Evolutionary conservation across 2,113 vertebrate species (phyloP).

Genomic region (Thamnaconus septentrionalis): DNA sequence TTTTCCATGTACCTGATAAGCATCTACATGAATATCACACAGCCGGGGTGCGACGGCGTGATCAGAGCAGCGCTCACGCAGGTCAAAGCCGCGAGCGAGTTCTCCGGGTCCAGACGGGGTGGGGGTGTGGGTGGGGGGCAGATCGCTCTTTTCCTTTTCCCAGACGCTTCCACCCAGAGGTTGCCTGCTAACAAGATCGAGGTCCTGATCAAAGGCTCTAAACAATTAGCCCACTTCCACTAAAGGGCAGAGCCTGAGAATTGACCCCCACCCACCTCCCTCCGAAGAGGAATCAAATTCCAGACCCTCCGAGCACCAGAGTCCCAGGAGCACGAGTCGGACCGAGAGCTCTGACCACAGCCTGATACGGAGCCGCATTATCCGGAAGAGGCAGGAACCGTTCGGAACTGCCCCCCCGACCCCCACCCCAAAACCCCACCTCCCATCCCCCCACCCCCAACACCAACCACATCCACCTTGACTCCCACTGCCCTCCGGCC

Average conservation of each 20-base stretch:
- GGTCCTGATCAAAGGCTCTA: slow-evolving; percentile 74
- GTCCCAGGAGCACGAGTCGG: slow-evolving; percentile 55
- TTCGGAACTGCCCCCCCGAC: slow-evolving; percentile 63
- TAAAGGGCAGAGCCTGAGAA: slow-evolving; percentile 58
- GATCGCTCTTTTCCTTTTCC: slow-evolving; percentile 51
- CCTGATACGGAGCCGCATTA: slow-evolving; percentile 49
- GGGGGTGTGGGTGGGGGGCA: slow-evolving; percentile 15
- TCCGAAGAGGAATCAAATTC: slow-evolving; percentile 64
- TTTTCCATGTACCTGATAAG: slow-evolving; percentile 63
- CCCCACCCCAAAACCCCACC: slow-evolving; percentile 68
- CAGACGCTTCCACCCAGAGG: slow-evolving; percentile 66
- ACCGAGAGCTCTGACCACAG: slow-evolving; percentile 63
- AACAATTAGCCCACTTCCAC: slow-evolving; percentile 75
- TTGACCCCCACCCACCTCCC: slow-evolving; percentile 17
- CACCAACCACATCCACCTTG: slow-evolving; percentile 7
- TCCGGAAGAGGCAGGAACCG: slow-evolving; percentile 64
- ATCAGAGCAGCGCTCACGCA: slow-evolving; percentile 15
- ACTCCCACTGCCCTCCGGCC: slow-evolving; percentile 70
- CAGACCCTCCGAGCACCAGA: slow-evolving; percentile 53
- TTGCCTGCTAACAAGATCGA: slow-evolving; percentile 70
- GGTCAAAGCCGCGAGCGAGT: slow-evolving; percentile 44
- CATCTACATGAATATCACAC: slow-evolving; percentile 67
- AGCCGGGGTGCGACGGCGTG: slow-evolving; percentile 23
- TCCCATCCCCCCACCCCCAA: slow-evolving; percentile 73
- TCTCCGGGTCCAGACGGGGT: slow-evolving; percentile 47